phyloP scores from a whole-genome alignment of 2,797 vertebrate genomes.

The Fratercula arctica region DNA sequence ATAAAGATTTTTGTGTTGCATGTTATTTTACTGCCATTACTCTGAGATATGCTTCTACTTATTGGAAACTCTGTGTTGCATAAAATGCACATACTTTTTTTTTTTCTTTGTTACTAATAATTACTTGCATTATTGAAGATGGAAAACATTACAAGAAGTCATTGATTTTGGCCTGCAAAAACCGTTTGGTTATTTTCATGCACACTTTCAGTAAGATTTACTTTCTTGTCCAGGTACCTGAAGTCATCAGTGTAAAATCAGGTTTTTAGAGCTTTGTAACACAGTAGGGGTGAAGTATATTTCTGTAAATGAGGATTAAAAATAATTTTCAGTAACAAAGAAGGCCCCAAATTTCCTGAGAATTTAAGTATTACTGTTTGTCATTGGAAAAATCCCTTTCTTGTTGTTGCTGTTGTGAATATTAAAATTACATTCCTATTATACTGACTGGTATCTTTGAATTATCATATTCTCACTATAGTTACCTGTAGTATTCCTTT shows the following conservation, averaged over 20 bases:
- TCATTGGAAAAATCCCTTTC: background rate
- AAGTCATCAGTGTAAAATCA: background rate
- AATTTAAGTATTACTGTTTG: background rate
- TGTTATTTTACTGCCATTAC: background rate
- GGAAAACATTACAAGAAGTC: background rate
- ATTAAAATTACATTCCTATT: background rate
- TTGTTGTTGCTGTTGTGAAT: background rate
- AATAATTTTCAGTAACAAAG: background rate
- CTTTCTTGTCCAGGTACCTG: background rate
- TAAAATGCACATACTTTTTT: background rate
- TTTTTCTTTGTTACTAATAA: background rate
- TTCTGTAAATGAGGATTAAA: background rate
- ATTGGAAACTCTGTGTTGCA: background rate
- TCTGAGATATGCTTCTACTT: background rate
- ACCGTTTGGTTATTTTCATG: background rate
- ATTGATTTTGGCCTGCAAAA: background rate
- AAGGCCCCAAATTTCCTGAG: background rate
- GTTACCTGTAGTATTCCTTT: constrained; percentile 54
- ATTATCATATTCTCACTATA: constrained; percentile 21
- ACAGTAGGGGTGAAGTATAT: background rate
- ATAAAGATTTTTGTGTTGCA: background rate
- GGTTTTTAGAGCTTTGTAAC: background rate
- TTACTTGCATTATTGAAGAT: background rate
- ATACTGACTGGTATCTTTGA: background rate
- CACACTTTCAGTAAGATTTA: background rate